Base-by-base conservation (phyloP, 2,888 invertebrate genomes). In the Idaea biselata region DNA sequence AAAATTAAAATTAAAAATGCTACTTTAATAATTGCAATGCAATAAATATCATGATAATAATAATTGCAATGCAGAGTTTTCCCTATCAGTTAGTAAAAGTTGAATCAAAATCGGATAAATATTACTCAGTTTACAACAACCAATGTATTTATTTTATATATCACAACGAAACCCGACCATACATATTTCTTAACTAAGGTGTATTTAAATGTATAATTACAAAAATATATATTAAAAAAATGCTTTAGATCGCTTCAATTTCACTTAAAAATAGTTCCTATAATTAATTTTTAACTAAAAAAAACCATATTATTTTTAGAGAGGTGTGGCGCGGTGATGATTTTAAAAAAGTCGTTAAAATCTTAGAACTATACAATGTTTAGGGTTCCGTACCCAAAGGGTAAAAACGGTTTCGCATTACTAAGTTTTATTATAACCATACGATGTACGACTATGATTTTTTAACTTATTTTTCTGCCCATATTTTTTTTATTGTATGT, bases 211-310 rank as follows among this genome's bases (percentile, higher is more conserved):
- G 60, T 62, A 66, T 65, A 68, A 66, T 58, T 64, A 66, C 61
- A 63, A 59, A 44, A 67, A 66, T 61, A 55, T 17, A 55, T 55
- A 55, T 6, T 14, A 55, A 68, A 63, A 65, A 65, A 58, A 65
- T 67, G 69, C 68, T 63, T 55, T 62, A 66, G 73, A 69, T 73
- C 73, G 73, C 73, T 73, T 73, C 73, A 33, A 65, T 60, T 67
- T 53, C 66, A 72, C 68, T 66, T 68, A 67, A 63, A 69, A 62
- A 71, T 73, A 71, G 73, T 73, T 73, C 73, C 73, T 73, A 73
- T 68, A 60, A 58, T 44, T 64, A 60, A 67, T 66, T 54, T 18
- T 63, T 67, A 69, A 64, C 58, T 66, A 66, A 60, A 61, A 64
- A 60, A 60, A 58, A 61, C n/a, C n/a, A 64, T 59, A 58, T 64